Evolutionary conservation across 2,888 invertebrate species (phyloP), one percentile per base, ranked within the genome.

Genomic region (Drosophila kambysellisi): DNA sequence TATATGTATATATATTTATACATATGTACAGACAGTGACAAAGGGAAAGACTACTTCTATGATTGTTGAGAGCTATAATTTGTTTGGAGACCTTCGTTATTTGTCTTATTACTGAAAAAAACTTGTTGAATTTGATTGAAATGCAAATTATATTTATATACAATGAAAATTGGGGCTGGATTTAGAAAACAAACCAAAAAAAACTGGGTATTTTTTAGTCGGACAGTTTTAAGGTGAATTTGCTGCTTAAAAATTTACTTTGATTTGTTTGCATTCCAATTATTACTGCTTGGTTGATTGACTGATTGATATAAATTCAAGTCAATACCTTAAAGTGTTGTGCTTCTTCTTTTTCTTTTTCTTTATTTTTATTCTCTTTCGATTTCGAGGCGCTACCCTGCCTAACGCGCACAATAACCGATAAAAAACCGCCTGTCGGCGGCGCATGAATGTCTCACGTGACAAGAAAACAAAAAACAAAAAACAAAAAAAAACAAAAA

Each of bases 371-470:
- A 15, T 46, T 7, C 8, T 15, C 7, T 15, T 46, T 46, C 12
- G n/a, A 20, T 12, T 37, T n/a, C n/a, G 17, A 20, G 41, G 51
- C 50, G 25, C 39, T 20, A 53, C 25, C 7, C n/a, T 32, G 29
- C 37, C 25, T 30, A 29, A 15, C 3, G 32, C 17, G 51, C 33
- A 57, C 29, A 32, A 30, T 7, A 61, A 56, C n/a, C 57, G 41
- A 59, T 54, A 35, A 52, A 51, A 61, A 43, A 48, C 32, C 25
- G 43, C 25, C 39, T 33, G 51, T 46, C 33, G 33, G 50, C 39
- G 62, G 33, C 52, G 50, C 72, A 72, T 30, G 72, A 46, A 37
- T 50, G 11, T 12, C 59, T 72, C 72, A 71, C 71, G 72, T 72
- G 72, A 71, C 60, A 41, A 46, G 12, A 20, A 46, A 46, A 4